phyloP scores from a whole-genome alignment of 2,888 invertebrate genomes.

The Eristalis pertinax region DNA sequence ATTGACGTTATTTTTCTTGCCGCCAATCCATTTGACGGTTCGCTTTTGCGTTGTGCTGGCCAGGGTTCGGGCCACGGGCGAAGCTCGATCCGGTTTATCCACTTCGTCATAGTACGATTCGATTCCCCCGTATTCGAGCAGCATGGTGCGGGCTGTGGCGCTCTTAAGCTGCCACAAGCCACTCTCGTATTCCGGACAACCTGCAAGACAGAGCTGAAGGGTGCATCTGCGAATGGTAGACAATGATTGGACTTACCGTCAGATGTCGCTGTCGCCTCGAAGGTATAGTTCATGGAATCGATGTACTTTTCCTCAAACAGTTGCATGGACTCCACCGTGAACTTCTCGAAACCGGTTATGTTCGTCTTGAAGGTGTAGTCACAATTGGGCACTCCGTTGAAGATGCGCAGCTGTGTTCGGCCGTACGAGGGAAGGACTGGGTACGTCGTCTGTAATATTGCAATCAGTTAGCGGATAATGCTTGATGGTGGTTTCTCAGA shows the following conservation, averaged over 20 bases:
- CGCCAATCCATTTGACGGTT: conserved; percentile 74
- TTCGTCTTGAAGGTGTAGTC: conserved; percentile 75
- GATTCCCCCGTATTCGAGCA: conserved; percentile 73
- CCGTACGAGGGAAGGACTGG: conserved; percentile 84
- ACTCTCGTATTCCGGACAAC: conserved; percentile 59
- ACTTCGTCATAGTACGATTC: conserved; percentile 75
- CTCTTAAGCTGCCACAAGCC: conserved; percentile 69
- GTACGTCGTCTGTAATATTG: conserved; percentile 85
- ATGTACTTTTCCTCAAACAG: conserved; percentile 76
- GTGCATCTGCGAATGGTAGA: not conserved
- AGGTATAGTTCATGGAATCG: not conserved
- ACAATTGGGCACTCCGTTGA: conserved; percentile 85
- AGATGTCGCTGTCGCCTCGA: not conserved
- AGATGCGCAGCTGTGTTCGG: conserved; percentile 86
- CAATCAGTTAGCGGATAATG: conserved; percentile 7
- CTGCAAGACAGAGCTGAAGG: not conserved
- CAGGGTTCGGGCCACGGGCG: conserved; percentile 76
- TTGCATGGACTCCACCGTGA: conserved; percentile 73
- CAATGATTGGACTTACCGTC: not conserved
- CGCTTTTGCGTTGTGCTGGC: conserved; percentile 73
- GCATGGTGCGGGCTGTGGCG: conserved; percentile 75
- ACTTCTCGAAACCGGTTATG: conserved; percentile 50
- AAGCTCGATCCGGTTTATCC: conserved; percentile 78
- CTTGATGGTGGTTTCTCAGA: not conserved
- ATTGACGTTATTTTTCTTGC: conserved; percentile 61